Evolutionary conservation across 2,888 invertebrate genomes (phyloP).

Genomic region (Micoletzkya japonica): DNA sequence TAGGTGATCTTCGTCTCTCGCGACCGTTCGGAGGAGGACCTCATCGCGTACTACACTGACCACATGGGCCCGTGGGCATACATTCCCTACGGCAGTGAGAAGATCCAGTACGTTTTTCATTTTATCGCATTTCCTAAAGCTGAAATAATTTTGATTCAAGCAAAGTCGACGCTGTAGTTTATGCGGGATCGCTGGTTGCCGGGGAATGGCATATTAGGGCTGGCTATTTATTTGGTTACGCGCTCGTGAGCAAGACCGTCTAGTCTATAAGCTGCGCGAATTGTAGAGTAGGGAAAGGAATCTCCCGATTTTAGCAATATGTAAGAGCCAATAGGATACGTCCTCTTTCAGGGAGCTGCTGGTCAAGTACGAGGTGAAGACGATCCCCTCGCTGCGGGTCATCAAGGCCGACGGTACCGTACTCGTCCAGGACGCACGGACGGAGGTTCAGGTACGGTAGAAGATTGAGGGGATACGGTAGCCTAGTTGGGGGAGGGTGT

Average conservation of each 20-base stretch:
- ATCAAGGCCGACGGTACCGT: slow-evolving; percentile 66
- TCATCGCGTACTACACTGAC: slow-evolving; percentile 59
- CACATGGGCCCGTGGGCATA: slow-evolving; percentile 59
- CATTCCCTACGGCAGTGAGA: slow-evolving; percentile 52
- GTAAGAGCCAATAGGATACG: not conserved
- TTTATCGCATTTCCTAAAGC: no score
- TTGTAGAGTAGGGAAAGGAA: no score
- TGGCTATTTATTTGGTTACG: no score
- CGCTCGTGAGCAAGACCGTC: no score
- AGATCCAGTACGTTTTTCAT: slow-evolving; percentile 44
- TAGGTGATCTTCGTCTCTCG: slow-evolving; percentile 54
- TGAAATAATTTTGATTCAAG: no score
- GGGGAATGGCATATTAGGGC: no score
- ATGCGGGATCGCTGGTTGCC: no score
- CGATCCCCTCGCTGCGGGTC: slow-evolving; percentile 67
- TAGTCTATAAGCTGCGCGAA: no score
- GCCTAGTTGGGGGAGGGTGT: no score
- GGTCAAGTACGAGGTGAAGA: slow-evolving; percentile 52
- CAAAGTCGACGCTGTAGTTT: no score
- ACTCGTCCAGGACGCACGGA: slow-evolving; percentile 66
- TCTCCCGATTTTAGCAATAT: no score
- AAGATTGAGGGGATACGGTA: not conserved
- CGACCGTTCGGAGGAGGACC: slow-evolving; percentile 54
- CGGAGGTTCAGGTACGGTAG: slow-evolving; percentile 64
- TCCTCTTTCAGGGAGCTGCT: slow-evolving; percentile 26